Base-by-base conservation (phyloP, 2,113 vertebrate species). In the Aspiorhynchus laticeps region DNA sequence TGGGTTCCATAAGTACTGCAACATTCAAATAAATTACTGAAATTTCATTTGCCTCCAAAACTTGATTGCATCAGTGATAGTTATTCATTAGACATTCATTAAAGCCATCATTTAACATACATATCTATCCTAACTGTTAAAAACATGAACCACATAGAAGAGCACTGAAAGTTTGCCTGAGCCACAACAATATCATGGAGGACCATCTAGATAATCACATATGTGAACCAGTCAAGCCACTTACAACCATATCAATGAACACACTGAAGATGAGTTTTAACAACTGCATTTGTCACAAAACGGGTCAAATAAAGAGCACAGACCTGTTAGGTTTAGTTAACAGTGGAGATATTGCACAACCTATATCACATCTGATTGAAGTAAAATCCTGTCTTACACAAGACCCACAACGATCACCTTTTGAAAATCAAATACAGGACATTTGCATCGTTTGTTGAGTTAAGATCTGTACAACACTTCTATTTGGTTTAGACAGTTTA, bases 401-500 rank as follows among this genome's bases (percentile, higher is more conserved):
- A 61, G 53, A 82, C 41, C 36, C 43, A 81, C 59, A 46, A 83
- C 31, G 33, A 83, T 53, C 26, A 87, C 24, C 38, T 76, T 75
- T 33, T 69, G 65, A 51, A 87, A 76, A 61, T 28, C 28, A 65
- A 87, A 53, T 74, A 81, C 56, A 82, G 86, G 77, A 84, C 88
- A 88, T 89, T 88, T 89, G 90, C 79, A 91, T 93, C 90, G 90
- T 88, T 77, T 90, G 51, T 61, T 74, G 91, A 87, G 89, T 91
- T 79, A 88, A 85, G 78, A 82, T 84, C 91, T 93, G 91, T 90
- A 94, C 93, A 91, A 86, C 91, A 94, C 90, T 92, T 91, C 88
- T 90, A 92, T 92, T 94, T 93, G 93, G 91, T 93, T 92, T 91
- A 87, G 59, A 94, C 92, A 88, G 86, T 86, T 93, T 92, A 94